Evolutionary conservation across 2,888 invertebrate genomes (phyloP).

Genomic region (Microchrysa polita): DNA sequence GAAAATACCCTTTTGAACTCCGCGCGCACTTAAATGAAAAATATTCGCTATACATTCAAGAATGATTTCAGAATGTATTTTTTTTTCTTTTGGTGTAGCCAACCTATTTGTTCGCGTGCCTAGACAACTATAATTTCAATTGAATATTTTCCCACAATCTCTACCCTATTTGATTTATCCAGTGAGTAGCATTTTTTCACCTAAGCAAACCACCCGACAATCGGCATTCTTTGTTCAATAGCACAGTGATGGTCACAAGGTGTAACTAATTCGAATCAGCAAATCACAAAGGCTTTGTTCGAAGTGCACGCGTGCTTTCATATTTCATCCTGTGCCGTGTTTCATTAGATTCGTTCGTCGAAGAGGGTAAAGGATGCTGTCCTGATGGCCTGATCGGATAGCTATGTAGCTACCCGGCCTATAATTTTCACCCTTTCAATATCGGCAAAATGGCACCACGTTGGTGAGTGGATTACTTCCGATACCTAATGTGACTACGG

Average conservation of each 20-base stretch:
- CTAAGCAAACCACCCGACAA: constrained; percentile 26
- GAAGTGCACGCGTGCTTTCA: constrained; percentile 38
- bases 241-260: constrained; percentile 35
- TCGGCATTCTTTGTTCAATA: background rate
- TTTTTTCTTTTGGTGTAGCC: too few relatives aligned
- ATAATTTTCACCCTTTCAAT: background rate
- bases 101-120: too few relatives aligned
- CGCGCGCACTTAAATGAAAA: too few relatives aligned
- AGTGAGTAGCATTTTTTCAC: constrained; percentile 36
- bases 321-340: constrained; percentile 33
- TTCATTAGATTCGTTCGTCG: constrained; percentile 29
- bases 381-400: too few relatives aligned
- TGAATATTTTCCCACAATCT: constrained; percentile 10
- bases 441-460: background rate
- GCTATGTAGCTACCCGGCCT: constrained; percentile 12
- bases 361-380: constrained; percentile 11
- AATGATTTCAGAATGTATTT: too few relatives aligned
- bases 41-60: too few relatives aligned
- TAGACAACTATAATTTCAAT: constrained; percentile 13
- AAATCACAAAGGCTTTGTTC: constrained; percentile 40
- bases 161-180: background rate
- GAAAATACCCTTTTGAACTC: too few relatives aligned
- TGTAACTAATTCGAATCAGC: constrained; percentile 45
- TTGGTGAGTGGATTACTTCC: constrained; percentile 35
- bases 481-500: constrained; percentile 18